These are phyloP conservation scores for Steinernema hermaphroditum DNA, from an alignment of 2,888 invertebrate species.

Conservation along the genomic window DNA sequence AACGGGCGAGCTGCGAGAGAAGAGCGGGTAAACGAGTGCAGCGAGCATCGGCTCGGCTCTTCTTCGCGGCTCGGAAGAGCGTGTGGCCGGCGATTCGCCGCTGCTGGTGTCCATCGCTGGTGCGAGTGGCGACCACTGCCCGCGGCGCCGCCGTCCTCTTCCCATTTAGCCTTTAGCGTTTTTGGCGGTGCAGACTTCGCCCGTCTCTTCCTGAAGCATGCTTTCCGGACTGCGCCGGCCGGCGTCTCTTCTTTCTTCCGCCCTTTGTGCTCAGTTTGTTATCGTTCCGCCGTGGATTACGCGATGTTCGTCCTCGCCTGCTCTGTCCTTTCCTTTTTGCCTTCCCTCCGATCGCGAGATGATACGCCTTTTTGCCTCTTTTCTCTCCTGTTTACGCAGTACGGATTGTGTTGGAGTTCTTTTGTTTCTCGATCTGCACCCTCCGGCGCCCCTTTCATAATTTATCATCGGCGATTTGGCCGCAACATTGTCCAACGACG, in stretches of 20 bases:
- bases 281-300: conserved; percentile 26
- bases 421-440: conserved; percentile 23
- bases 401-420: conserved; percentile 15
- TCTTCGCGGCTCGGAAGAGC: background rate
- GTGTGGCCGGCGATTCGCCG: conserved; percentile 18
- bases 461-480: conserved; percentile 26
- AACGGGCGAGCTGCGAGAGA: conserved; percentile 15
- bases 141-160: background rate
- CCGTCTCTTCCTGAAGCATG: background rate
- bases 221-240: background rate
- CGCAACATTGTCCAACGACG: conserved; percentile 20
- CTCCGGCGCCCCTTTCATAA: conserved; percentile 22
- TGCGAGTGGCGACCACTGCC: conserved; percentile 19
- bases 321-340: conserved; percentile 14
- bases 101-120: background rate
- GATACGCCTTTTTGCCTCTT: conserved; percentile 31
- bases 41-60: conserved; percentile 24
- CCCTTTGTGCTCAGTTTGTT: conserved; percentile 6
- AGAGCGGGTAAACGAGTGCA: conserved; percentile 24
- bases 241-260: background rate
- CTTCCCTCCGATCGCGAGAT: conserved; percentile 23
- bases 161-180: conserved; percentile 20
- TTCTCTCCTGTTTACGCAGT: conserved; percentile 26
- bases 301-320: conserved; percentile 25
- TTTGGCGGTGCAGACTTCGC: conserved; percentile 1